Base-by-base conservation (phyloP, 2,888 invertebrate species). In the Agonopterix heracliana region DNA sequence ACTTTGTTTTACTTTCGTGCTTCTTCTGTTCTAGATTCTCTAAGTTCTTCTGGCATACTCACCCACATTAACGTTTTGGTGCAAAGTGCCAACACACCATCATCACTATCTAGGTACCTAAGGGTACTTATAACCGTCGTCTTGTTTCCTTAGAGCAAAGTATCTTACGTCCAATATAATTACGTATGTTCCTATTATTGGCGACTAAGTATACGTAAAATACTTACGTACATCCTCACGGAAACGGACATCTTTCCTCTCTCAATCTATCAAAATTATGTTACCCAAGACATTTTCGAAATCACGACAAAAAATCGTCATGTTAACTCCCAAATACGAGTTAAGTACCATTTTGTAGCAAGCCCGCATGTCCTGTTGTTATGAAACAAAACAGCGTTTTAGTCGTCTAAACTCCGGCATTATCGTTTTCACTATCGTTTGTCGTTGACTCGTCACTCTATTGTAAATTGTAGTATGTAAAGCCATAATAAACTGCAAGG, bases 401-500 rank as follows among this genome's bases (percentile, higher is more conserved):
- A 66, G 68, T 66, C 68, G 66, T 68, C 69, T 68, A 75, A n/a
- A 65, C 71, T 68, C 71, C 66, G 65, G 68, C 70, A 78, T 77
- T 78, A 81, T 76, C 68, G 68, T 69, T 82, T 84, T 82, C 83
- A 78, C 83, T 83, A 77, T 83, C 82, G 78, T 81, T 78, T 68
- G 78, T 66, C 72, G 79, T 71, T 50, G 71, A 68, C 72, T 81
- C 81, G 84, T 83, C 84, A 80, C 65, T 76, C 81, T 70, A 86
- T 86, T 85, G 87, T 86, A 83, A 85, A 81, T 81, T 80, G 81
- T 78, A 68, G 79, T 78, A 78, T 78, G 82, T 81, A 79, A 80
- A 81, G 81, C 83, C 78, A 84, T 84, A 84, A 88, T 84, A 78
- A 79, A 77, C 79, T 73, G 78, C 85, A 88, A 87, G 87, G 87